Evolutionary conservation across 2,888 invertebrate species (phyloP).

Genomic region (Mesorhabditis spiculigera): DNA sequence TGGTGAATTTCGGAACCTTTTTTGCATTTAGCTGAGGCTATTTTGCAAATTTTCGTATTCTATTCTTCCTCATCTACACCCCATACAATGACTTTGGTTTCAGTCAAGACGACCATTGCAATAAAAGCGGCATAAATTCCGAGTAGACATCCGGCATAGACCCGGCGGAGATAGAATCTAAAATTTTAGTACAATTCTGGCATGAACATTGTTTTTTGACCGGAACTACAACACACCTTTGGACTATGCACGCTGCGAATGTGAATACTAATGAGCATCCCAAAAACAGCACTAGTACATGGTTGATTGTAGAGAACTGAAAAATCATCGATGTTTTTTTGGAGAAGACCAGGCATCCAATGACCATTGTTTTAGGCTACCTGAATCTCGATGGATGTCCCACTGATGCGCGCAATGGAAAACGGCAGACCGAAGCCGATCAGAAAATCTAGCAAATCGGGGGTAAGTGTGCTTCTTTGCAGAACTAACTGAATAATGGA

Average conservation of each 20-base stretch:
- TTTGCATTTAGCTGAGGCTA: too few relatives aligned
- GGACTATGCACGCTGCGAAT: not conserved
- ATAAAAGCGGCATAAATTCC: constrained; percentile 26
- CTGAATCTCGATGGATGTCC: constrained; percentile 34
- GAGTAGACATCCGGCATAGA: constrained; percentile 26
- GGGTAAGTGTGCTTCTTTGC: not conserved
- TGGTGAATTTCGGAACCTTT: too few relatives aligned
- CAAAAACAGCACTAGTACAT: not conserved
- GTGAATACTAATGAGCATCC: not conserved
- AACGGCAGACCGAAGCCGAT: constrained; percentile 51
- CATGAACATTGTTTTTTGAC: too few relatives aligned
- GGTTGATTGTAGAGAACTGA: constrained; percentile 6
- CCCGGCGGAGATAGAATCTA: constrained; percentile 21
- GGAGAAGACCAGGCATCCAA: too few relatives aligned
- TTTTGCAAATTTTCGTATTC: too few relatives aligned
- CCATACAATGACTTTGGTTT: constrained; percentile 29
- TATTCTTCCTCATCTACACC: constrained; percentile 3
- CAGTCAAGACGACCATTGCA: constrained; percentile 26
- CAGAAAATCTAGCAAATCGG: constrained; percentile 37
- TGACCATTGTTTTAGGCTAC: not conserved
- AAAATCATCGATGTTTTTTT: not conserved
- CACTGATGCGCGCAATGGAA: constrained; percentile 39
- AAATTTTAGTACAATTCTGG: not conserved
- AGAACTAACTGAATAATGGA: constrained; percentile 67
- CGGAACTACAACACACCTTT: not conserved